Evolutionary conservation across 1,140 invertebrate species (phyloP), one percentile per base, ranked within the genome.

Genomic region (Leptinotarsa texana): DNA sequence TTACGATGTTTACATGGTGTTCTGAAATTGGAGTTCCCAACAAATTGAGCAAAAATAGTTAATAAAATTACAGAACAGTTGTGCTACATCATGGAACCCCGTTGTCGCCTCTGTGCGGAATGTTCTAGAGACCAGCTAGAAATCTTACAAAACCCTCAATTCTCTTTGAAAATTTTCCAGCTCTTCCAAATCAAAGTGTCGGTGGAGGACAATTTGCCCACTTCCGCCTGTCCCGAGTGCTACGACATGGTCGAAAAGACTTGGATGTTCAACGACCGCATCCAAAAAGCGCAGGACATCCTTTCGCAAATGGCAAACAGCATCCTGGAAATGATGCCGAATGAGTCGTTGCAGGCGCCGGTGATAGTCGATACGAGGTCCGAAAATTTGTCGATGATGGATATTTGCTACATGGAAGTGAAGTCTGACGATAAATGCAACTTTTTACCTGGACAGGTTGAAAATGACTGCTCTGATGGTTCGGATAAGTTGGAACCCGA

Each of bases 101-200:
- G 81, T 22, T 89, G 88, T 83, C 87, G 88, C 78, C 83, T 89
- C 27, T 89, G 88, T 79, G 88, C 88, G 77, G 86, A 88, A 74
- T 47, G 63, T 18, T 73, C 69, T 61, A 48, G 70, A 6, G 76
- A 80, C 75, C 75, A 82, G 27, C 68, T 82, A 49, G 66, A 73
- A 51, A 77, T 80, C 63, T 61, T 81, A n/a, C 79, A 83, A 33
- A 77, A 83, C 70, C 21, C 74, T 11, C 75, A 81, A 15, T 77
- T 83, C 65, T 51, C 74, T 2, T 74, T 71, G n/a, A 80, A 80
- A 75, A 80, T 83, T 67, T 77, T 80, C 47, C 76, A 83, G 66
- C 79, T 83, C 42, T 84, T 83, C 69, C 79, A 83, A 74, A 63
- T 84, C 18, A 81, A 79, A 78, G 75, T 84, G 18, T 74, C 48